A percentile compares a stretch with the other conserved stretches of the same genome.
These are phyloP conservation scores for Drosophila pegasa DNA, from an alignment of 2,888 invertebrate genomes.

Conservation along the genomic window DNA sequence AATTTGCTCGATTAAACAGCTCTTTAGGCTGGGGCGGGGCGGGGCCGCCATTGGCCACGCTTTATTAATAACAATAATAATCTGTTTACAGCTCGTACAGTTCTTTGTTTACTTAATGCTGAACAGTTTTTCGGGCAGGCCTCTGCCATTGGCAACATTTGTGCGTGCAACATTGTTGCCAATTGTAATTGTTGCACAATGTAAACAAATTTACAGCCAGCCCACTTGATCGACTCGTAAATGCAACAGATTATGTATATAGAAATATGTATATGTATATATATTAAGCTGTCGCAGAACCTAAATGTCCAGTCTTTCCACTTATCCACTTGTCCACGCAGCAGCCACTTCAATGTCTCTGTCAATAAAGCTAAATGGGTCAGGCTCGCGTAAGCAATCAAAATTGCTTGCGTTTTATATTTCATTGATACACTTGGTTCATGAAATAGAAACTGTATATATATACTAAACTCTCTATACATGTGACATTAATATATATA, in stretches of 20 bases:
- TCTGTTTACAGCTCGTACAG: constrained; percentile 43
- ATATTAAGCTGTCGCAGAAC: constrained; percentile 16
- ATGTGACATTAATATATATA: neutral
- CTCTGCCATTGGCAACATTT: constrained; percentile 28
- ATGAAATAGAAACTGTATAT: neutral
- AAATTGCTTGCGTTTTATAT: constrained; percentile 20
- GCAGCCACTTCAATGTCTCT: constrained; percentile 52
- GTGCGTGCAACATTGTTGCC: constrained; percentile 48
- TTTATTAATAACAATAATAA: constrained; percentile 36
- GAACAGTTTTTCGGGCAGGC: neutral
- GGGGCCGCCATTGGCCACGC: constrained; percentile 28
- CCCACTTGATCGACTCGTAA: constrained; percentile 7
- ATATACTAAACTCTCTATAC: neutral
- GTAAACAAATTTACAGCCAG: constrained; percentile 19
- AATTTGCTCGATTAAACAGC: constrained; percentile 43
- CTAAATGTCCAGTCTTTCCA: constrained; percentile 26
- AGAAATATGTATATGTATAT: constrained; percentile 7
- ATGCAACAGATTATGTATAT: constrained; percentile 45
- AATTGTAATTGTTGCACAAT: constrained; percentile 17
- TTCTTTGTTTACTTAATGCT: constrained; percentile 4
- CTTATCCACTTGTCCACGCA: constrained; percentile 22
- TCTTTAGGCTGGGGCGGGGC: constrained; percentile 30
- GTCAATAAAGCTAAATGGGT: constrained; percentile 54
- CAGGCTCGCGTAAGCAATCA: constrained; percentile 45
- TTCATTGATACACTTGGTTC: constrained; percentile 1